Evolutionary conservation across 1,140 invertebrate species (phyloP).

Genomic region (Nylanderia fulva): DNA sequence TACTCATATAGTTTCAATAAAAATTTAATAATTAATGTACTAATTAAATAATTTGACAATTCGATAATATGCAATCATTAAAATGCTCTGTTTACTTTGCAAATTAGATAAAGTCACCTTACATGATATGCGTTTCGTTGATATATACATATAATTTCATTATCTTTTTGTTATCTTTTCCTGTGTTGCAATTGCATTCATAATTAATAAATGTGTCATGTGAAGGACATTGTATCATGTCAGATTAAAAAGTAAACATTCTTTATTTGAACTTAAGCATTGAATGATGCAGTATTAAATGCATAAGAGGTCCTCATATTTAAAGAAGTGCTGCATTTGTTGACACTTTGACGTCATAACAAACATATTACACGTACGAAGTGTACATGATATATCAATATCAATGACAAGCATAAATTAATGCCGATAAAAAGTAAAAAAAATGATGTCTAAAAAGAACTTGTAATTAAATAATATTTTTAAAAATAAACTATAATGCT

Average conservation of each 20-base stretch:
- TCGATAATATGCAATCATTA: neutral
- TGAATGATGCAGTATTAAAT: neutral
- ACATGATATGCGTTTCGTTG: neutral
- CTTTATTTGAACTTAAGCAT: neutral
- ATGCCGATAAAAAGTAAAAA: neutral
- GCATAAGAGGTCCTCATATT: neutral
- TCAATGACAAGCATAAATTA: neutral
- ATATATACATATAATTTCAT: neutral
- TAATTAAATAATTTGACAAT: neutral
- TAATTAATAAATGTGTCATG: neutral
- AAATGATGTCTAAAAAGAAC: neutral
- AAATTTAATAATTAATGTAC: neutral
- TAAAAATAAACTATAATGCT: neutral
- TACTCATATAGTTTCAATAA: neutral
- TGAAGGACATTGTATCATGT: neutral
- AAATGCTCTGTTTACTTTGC: neutral
- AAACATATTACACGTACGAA: slow-evolving; percentile 36
- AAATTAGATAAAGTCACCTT: neutral
- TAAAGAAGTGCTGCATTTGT: neutral
- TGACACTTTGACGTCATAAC: neutral
- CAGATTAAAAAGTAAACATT: neutral
- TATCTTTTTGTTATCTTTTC: neutral
- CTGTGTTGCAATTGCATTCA: neutral
- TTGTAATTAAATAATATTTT: neutral
- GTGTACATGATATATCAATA: neutral